Evolutionary conservation across 1,140 invertebrate genomes (phyloP).

Genomic region (Dermatophagoides farinae): DNA sequence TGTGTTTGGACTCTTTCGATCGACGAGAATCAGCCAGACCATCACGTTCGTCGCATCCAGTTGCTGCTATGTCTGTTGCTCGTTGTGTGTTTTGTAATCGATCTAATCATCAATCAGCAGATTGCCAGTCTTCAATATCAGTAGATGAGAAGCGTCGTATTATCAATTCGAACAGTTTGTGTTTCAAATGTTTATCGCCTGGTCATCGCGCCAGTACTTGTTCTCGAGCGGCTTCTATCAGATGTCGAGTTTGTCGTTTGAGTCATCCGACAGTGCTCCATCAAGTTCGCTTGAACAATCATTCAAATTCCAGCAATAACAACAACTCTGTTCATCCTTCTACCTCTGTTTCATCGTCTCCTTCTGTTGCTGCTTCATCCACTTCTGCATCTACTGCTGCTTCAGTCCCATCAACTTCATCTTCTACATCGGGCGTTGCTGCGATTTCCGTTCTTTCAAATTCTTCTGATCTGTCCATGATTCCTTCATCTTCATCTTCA

Average conservation of each 20-base stretch:
- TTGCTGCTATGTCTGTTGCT: not conserved
- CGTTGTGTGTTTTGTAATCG: not conserved
- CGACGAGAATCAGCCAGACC: not conserved
- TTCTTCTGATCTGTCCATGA: no score
- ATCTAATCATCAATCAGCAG: not conserved
- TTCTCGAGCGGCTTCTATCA: no score
- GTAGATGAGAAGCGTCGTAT: not conserved
- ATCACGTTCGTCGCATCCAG: not conserved
- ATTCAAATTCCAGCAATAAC: not conserved
- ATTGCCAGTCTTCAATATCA: not conserved
- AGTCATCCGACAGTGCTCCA: not conserved
- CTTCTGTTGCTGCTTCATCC: no score
- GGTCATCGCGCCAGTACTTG: no score
- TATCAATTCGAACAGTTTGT: not conserved
- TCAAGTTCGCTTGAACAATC: not conserved
- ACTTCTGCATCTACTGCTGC: no score
- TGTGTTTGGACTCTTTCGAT: not conserved
- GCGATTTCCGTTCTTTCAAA: no score
- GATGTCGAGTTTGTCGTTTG: not conserved
- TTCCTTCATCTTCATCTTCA: no score
- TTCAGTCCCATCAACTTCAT: no score
- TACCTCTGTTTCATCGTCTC: not conserved
- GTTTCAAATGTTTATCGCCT: not conserved
- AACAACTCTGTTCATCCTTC: not conserved
- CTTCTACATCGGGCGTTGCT: no score